Percentiles rank a stretch among this genome's conserved stretches.
These are phyloP conservation scores for Pseudonaja textilis DNA, from an alignment of 2,113 vertebrate genomes.

Conservation along the genomic window DNA sequence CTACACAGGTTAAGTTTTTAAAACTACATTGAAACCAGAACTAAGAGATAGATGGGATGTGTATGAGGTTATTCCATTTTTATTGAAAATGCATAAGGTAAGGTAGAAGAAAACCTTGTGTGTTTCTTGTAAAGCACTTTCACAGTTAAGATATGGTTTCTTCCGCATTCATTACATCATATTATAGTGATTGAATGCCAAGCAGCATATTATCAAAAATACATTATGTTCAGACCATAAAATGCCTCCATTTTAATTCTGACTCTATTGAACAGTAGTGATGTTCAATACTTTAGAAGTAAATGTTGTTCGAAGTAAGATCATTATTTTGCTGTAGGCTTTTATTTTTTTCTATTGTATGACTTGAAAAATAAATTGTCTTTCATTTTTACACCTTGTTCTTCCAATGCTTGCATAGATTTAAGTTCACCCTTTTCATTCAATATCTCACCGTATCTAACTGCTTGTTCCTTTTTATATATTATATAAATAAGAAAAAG, in stretches of 20 bases:
- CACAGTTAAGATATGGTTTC: neutral
- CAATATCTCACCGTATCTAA: too few relatives aligned
- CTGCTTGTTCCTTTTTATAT: too few relatives aligned
- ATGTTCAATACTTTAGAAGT: neutral
- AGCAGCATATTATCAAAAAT: neutral
- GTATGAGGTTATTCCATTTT: neutral
- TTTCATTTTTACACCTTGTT: neutral
- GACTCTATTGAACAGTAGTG: neutral
- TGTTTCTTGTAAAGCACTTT: neutral
- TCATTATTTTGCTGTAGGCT: neutral
- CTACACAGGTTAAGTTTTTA: neutral
- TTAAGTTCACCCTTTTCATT: too few relatives aligned
- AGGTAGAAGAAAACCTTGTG: conserved; percentile 17
- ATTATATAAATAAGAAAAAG: too few relatives aligned
- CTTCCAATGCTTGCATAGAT: too few relatives aligned
- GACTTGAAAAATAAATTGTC: neutral
- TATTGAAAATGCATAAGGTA: conserved; percentile 32
- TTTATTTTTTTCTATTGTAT: neutral
- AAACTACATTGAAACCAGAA: neutral
- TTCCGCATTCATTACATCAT: neutral
- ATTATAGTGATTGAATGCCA: neutral
- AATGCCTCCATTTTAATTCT: neutral
- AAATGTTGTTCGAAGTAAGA: neutral
- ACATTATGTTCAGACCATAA: too few relatives aligned
- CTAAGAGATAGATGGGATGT: neutral